Conservation (phyloP, 1,140 invertebrate genomes). For the Apolygus lucorum region DNA sequence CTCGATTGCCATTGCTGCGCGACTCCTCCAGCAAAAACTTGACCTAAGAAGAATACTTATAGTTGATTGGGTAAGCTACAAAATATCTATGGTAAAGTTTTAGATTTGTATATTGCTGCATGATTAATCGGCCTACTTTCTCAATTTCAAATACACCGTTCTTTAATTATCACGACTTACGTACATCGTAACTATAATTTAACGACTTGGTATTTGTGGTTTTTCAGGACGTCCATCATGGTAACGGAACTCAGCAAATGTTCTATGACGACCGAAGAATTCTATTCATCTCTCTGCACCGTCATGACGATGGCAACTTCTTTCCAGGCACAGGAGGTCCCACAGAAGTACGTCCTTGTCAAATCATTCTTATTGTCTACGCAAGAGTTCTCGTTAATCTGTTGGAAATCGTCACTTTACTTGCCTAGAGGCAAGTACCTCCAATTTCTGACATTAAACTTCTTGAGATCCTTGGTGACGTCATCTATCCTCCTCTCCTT, state of each 20-base stretch:
- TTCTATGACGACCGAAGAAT: conserved; percentile 94
- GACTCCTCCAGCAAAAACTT: conserved; percentile 74
- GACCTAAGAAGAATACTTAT: conserved; percentile 86
- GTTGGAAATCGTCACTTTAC: too few species aligned
- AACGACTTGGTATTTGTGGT: conserved; percentile 9
- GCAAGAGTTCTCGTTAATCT: background rate
- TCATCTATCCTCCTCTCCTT: too few species aligned
- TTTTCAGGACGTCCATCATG: conserved; percentile 92
- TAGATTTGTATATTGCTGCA: background rate
- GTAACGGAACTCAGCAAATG: conserved; percentile 97
- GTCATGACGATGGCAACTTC: conserved; percentile 99
- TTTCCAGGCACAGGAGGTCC: conserved; percentile 95
- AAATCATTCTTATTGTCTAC: background rate
- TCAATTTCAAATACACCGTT: too few species aligned
- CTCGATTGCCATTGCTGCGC: conserved; percentile 93
- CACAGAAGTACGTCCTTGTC: conserved; percentile 58
- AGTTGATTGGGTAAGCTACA: conserved; percentile 81
- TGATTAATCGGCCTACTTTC: too few species aligned
- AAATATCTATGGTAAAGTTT: background rate
- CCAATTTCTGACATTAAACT: too few species aligned
- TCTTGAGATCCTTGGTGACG: background rate
- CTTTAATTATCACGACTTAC: too few species aligned
- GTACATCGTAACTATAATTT: background rate
- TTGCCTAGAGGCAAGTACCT: too few species aligned
- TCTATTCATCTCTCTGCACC: conserved; percentile 94